A percentile compares a stretch with the other conserved stretches of the same genome.
These are phyloP conservation scores for Labeo rohita DNA, from an alignment of 2,113 vertebrate species.

Conservation along the genomic window DNA sequence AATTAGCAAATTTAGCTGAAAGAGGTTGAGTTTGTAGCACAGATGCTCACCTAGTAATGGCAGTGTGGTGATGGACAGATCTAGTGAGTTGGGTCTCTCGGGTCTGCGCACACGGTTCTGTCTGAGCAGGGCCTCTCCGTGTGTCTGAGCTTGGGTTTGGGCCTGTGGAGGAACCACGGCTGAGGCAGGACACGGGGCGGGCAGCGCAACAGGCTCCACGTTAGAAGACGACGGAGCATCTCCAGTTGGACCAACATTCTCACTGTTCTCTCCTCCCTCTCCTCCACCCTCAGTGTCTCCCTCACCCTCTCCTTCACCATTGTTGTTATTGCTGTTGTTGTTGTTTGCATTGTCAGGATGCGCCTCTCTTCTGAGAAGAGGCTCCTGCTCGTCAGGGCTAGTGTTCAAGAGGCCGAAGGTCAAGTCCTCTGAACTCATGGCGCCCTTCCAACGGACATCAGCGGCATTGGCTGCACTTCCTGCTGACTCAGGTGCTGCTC, in stretches of 20 bases:
- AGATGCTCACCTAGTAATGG: constrained; percentile 80
- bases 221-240: constrained; percentile 18
- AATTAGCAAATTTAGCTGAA: neutral
- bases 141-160: constrained; percentile 2
- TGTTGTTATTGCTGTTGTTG: constrained; percentile 84
- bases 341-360: constrained; percentile 82
- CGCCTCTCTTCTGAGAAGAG: constrained; percentile 83
- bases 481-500: constrained; percentile 57
- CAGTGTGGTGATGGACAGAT: constrained; percentile 84
- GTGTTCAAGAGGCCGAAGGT: constrained; percentile 83
- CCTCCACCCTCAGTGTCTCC: constrained; percentile 55
- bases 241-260: neutral
- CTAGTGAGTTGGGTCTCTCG: constrained; percentile 91
- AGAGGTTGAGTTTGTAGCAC: neutral
- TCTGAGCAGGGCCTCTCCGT: constrained; percentile 67
- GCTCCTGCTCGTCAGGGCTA: constrained; percentile 92
- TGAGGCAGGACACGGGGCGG: constrained; percentile 27
- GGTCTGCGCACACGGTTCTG: constrained; percentile 79
- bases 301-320: constrained; percentile 60
- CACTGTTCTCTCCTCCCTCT: constrained; percentile 25
- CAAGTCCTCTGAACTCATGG: constrained; percentile 73
- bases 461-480: constrained; percentile 66
- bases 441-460: constrained; percentile 73
- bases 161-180: neutral
- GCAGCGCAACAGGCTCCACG: neutral